phyloP scores from a whole-genome alignment of 92 coral and sea anemone species.

The Galaxea fascicularis region DNA sequence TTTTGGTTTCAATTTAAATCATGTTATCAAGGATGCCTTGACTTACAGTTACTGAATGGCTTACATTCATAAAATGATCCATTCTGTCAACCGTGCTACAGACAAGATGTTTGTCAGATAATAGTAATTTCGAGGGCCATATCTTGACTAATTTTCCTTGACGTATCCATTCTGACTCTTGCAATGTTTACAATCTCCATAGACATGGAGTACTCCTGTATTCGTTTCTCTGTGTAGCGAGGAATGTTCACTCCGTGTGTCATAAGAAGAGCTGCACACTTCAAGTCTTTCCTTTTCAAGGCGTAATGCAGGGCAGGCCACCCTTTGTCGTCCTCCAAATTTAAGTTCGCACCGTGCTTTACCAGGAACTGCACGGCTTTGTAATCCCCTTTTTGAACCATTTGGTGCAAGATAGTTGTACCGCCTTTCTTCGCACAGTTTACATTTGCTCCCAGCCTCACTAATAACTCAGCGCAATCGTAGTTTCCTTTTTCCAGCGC shows the following conservation, averaged over 20 bases:
- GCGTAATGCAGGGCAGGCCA: constrained; percentile 93
- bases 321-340: constrained; percentile 64
- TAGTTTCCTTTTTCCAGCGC: constrained; percentile 72
- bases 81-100: background rate
- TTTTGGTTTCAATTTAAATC: background rate
- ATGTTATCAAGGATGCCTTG: background rate
- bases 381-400: constrained; percentile 72
- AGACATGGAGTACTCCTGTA: constrained; percentile 71
- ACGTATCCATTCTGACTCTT: constrained; percentile 22
- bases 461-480: constrained; percentile 75
- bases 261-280: constrained; percentile 85
- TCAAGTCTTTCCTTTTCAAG: constrained; percentile 63
- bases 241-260: constrained; percentile 74
- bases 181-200: constrained; percentile 57
- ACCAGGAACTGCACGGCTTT: constrained; percentile 74
- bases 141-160: constrained; percentile 10
- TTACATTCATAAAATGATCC: background rate
- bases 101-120: background rate
- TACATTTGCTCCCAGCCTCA: constrained; percentile 69
- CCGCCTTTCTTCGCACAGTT: constrained; percentile 62
- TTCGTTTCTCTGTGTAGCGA: constrained; percentile 76
- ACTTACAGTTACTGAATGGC: no score
- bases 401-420: constrained; percentile 73
- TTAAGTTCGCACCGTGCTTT: constrained; percentile 67
- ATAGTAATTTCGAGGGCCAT: constrained; percentile 30